Evolutionary conservation across 2,797 vertebrate genomes (phyloP).

Genomic region (Anguilla megastoma): DNA sequence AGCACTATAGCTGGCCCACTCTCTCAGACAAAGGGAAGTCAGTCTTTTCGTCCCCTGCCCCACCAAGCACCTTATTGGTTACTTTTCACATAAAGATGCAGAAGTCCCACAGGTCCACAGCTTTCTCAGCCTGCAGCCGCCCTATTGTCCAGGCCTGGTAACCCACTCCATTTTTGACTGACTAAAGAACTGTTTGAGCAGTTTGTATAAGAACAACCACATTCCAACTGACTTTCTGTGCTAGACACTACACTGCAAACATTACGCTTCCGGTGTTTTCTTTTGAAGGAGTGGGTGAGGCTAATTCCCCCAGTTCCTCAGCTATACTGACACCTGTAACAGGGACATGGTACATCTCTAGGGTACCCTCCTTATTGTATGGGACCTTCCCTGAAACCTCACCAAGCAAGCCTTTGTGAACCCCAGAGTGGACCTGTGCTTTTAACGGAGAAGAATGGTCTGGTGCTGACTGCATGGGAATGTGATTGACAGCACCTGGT

Average conservation of each 20-base stretch:
- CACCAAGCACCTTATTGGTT: conserved; percentile 26
- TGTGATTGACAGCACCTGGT: neutral
- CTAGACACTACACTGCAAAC: neutral
- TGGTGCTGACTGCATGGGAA: too few relatives aligned
- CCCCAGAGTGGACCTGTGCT: neutral
- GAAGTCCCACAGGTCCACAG: neutral
- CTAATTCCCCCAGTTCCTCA: neutral
- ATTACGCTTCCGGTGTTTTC: neutral
- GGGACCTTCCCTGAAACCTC: neutral
- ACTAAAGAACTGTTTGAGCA: neutral
- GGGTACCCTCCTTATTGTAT: neutral
- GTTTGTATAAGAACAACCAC: neutral
- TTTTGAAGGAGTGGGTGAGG: neutral
- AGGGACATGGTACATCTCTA: neutral
- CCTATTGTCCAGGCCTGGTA: neutral
- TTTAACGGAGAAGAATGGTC: neutral
- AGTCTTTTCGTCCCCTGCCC: conserved; percentile 19
- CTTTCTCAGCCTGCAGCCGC: neutral
- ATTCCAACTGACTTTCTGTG: neutral
- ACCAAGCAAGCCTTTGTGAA: neutral
- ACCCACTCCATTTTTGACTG: neutral
- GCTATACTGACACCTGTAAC: neutral
- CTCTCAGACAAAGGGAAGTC: neutral
- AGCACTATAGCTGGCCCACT: conserved; percentile 6
- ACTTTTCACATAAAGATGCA: conserved; percentile 28